Conservation (phyloP, 2,113 vertebrate genomes). For the Eulacestoma nigropectus region DNA sequence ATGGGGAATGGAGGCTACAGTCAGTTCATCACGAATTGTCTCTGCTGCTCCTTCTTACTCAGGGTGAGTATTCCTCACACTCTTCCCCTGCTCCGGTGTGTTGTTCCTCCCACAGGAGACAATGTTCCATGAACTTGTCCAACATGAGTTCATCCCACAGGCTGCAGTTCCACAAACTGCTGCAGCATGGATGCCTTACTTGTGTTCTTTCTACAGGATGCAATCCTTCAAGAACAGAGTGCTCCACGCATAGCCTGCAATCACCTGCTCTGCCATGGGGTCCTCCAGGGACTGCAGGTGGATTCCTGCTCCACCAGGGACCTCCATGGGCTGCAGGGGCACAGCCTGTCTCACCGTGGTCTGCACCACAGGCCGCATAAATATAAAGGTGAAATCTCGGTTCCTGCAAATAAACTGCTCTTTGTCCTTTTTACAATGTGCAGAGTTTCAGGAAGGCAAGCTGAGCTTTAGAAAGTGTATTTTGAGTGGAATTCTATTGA, state of each 20-base stretch:
- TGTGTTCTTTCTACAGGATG: neutral
- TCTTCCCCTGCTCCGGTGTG: neutral
- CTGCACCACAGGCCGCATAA: neutral
- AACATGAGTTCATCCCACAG: rapidly evolving
- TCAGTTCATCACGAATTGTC: rapidly evolving
- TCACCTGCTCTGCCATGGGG: rapidly evolving
- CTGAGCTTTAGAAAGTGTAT: neutral
- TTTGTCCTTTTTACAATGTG: neutral
- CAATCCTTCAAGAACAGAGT: neutral
- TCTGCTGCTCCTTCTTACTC: neutral
- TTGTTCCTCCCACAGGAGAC: neutral
- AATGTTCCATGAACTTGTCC: neutral
- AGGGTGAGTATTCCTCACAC: neutral
- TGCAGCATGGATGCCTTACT: neutral
- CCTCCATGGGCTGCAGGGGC: neutral
- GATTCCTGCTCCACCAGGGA: neutral
- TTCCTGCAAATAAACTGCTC: neutral
- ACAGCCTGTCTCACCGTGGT: rapidly evolving
- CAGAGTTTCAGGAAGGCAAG: neutral
- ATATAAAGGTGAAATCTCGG: neutral
- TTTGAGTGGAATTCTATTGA: neutral
- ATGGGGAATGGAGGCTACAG: neutral
- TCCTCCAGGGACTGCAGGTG: neutral
- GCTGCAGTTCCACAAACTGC: neutral
- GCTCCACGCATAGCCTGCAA: neutral